These are phyloP conservation scores for Prietella phreatophila DNA, from an alignment of 2,113 vertebrate species.

Conservation along the genomic window DNA sequence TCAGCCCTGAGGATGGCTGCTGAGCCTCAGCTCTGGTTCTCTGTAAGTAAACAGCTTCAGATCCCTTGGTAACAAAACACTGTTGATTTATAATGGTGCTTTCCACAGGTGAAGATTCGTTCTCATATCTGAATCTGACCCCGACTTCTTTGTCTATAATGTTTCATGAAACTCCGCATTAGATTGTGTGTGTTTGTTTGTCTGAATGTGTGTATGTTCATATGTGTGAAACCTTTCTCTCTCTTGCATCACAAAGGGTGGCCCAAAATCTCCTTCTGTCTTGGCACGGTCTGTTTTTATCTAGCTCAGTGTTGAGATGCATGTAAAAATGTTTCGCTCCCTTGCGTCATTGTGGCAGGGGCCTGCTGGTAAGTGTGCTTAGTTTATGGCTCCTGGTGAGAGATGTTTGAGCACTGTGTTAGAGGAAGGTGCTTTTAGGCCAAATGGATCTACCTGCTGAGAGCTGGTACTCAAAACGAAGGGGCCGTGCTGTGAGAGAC, in stretches of 20 bases:
- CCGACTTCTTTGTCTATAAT: background rate
- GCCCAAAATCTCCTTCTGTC: slow-evolving; percentile 11
- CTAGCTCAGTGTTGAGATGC: background rate
- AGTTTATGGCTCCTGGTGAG: slow-evolving; percentile 38
- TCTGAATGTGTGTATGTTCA: background rate
- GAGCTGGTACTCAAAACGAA: slow-evolving; percentile 31
- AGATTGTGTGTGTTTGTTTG: slow-evolving; percentile 4
- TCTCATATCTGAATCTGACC: background rate
- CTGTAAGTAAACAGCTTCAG: slow-evolving; percentile 44
- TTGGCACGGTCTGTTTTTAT: background rate
- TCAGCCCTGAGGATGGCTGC: slow-evolving; percentile 21
- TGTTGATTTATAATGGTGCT: slow-evolving; percentile 1
- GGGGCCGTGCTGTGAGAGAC: slow-evolving; percentile 28
- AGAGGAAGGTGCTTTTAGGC: slow-evolving; percentile 28
- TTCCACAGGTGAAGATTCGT: slow-evolving; percentile 16
- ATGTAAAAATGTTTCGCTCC: slow-evolving; percentile 16
- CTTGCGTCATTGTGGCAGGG: slow-evolving; percentile 22
- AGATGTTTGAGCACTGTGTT: slow-evolving; percentile 23
- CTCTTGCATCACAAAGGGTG: slow-evolving; percentile 30
- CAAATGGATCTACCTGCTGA: slow-evolving; percentile 52
- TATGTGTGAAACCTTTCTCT: slow-evolving; percentile 7
- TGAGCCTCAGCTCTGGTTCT: slow-evolving; percentile 45
- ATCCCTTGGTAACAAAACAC: slow-evolving; percentile 31
- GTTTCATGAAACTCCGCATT: background rate
- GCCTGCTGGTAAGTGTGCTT: slow-evolving; percentile 22